Base-by-base conservation (phyloP, 2,888 invertebrate species). In the Tubulanus polymorphus region DNA sequence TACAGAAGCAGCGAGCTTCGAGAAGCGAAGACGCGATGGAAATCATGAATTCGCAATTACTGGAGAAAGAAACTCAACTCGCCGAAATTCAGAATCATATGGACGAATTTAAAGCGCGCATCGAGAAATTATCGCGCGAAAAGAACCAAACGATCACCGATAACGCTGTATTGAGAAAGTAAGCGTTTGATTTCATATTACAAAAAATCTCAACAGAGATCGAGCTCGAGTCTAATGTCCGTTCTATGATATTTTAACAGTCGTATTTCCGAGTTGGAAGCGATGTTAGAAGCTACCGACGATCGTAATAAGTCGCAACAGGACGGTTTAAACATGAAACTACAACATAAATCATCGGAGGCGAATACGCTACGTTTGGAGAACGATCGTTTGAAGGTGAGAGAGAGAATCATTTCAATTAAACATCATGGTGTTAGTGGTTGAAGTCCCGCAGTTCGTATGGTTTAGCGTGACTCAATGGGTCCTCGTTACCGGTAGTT, bases 1-100 rank as follows among this genome's bases (percentile, higher is more conserved):
- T 73, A 3, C 74, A 76, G 65, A 77, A 76, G 59, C 72, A 73
- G 64, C 64, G 75, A 30, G 76, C 75, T 2, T 65, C 70, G 26
- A 64, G 68, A 45, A 69, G 69, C 35, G 74, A 76, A 55, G 73
- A 72, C 50, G 69, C 72, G 5, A 58, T 74, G 5, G 74, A 70
- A 37, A 65, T 68, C 51, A 55, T 75, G 30, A 66, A 62, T 37
- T 66, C 67, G 3, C 71, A 73, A 54, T 57, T 75, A 48, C 54
- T 72, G 59, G 75, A 76, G 52, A 56, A 64, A 28, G 73, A 77
- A 23, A 60, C 67, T 12, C 65, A 67, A 46, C 54, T 72, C 6
- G 71, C 70, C 29, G 75, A 75, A 41, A 37, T 69, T n/a, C 65
- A 65, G 25, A 54, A 70, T 10, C 66, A 71, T 37, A 55, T 73